phyloP scores from a whole-genome alignment of 1,140 invertebrate species.

The Trissolcus basalis region DNA sequence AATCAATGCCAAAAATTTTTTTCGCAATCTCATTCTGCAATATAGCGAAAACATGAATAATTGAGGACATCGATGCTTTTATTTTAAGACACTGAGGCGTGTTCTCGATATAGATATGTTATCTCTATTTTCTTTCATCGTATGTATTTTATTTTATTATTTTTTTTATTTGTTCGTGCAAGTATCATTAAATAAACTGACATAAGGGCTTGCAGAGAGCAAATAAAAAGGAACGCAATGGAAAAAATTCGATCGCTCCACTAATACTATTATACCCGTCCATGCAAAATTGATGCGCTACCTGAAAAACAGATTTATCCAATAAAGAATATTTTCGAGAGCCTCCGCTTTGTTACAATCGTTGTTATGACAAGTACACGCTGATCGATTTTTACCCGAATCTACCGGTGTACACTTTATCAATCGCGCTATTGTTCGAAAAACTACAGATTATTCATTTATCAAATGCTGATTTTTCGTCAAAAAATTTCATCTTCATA shows the following conservation, averaged over 20 bases:
- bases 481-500: too few species aligned
- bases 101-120: conserved; percentile 10
- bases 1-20: not conserved
- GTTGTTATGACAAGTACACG: conserved; percentile 32
- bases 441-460: not conserved
- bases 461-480: too few species aligned
- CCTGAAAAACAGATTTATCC: conserved; percentile 40
- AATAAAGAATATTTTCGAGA: conserved; percentile 41
- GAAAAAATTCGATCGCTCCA: conserved; percentile 33
- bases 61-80: conserved; percentile 4
- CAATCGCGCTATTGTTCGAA: conserved; percentile 9
- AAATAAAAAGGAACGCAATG: conserved; percentile 18
- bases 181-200: conserved; percentile 40
- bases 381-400: conserved; percentile 16
- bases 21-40: not conserved
- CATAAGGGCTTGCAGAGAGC: conserved; percentile 20
- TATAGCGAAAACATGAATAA: not conserved
- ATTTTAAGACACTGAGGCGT: not conserved
- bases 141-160: not conserved
- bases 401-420: not conserved
- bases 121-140: conserved; percentile 7
- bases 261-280: conserved; percentile 27
- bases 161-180: conserved; percentile 24
- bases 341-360: conserved; percentile 22
- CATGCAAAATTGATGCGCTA: conserved; percentile 42